Base-by-base conservation (phyloP, 1,140 invertebrate species). In the Subanguina moxae region DNA sequence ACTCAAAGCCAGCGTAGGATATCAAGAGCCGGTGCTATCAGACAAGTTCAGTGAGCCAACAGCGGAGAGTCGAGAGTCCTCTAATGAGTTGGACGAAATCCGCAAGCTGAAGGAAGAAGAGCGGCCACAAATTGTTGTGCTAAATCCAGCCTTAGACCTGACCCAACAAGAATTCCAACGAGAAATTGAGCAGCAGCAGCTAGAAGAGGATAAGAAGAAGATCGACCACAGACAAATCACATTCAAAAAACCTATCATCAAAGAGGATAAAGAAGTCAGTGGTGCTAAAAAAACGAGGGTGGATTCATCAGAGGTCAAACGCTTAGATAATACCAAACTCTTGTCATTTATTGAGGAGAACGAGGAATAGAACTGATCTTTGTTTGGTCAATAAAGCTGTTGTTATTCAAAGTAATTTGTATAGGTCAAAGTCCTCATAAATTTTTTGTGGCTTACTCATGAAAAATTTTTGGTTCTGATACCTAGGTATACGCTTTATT, bases 321-420 rank as follows among this genome's bases (percentile, higher is more conserved):
- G 21, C 15, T 46, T 64, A 17, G 30, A 38, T 25, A 75, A 66
- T 57, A 62, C 42, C 28, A 57, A 45, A 11, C 48, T 77, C 17
- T 63, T 77, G n/a, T 81, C 78, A 8, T 77, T 77, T 65, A 70
- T 74, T 5, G 65, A 78, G n/a, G 76, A 77, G 17, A 75, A 81
- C 13, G 78, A 80, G 21, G 78, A 78, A n/a, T 17, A 69, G n/a
- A n/a, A n/a, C n/a, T n/a, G n/a, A n/a, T n/a, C n/a, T n/a, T n/a
- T n/a, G n/a, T n/a, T n/a, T n/a, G n/a, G n/a, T n/a, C n/a, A n/a
- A n/a, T n/a, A n/a, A n/a, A n/a, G n/a, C n/a, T n/a, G n/a, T n/a
- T n/a, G n/a, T n/a, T n/a, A n/a, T n/a, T n/a, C n/a, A n/a, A n/a
- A n/a, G n/a, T n/a, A n/a, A n/a, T n/a, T n/a, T n/a, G n/a, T n/a